These are phyloP conservation scores for Pegoplata infirma DNA, from an alignment of 2,888 invertebrate genomes.

Conservation along the genomic window DNA sequence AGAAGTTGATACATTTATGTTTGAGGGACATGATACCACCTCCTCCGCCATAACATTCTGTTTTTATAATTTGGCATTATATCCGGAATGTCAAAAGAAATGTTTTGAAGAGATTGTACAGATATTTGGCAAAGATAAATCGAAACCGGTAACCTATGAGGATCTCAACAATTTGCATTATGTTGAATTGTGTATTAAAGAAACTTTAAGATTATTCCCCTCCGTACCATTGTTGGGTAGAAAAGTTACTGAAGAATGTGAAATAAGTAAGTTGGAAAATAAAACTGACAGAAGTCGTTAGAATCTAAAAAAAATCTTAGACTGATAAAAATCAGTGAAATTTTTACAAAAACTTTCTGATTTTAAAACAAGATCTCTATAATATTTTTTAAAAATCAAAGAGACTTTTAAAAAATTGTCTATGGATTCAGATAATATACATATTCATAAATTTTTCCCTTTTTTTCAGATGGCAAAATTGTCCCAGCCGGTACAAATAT, in stretches of 20 bases:
- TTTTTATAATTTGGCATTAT: slow-evolving; percentile 78
- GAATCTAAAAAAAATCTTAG: no score
- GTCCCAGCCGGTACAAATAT: slow-evolving; percentile 76
- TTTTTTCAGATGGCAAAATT: slow-evolving; percentile 73
- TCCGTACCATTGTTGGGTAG: slow-evolving; percentile 76
- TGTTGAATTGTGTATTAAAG: slow-evolving; percentile 76
- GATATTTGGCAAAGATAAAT: slow-evolving; percentile 75
- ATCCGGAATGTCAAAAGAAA: slow-evolving; percentile 79
- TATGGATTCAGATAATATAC: no score
- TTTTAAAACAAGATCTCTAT: no score
- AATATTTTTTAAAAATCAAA: no score
- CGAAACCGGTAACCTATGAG: slow-evolving; percentile 72
- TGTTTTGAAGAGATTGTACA: slow-evolving; percentile 78
- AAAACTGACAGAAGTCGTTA: background rate
- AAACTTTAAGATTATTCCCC: slow-evolving; percentile 75
- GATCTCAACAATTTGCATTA: slow-evolving; percentile 74
- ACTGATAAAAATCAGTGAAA: no score
- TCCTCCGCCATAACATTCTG: slow-evolving; percentile 79
- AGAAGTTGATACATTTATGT: slow-evolving; percentile 87
- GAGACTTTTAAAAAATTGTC: no score
- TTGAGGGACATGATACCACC: slow-evolving; percentile 81
- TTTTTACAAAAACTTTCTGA: no score
- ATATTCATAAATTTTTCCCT: background rate
- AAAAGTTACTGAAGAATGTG: slow-evolving; percentile 73
- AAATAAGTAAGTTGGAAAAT: slow-evolving; percentile 72